phyloP scores from a whole-genome alignment of 2,888 invertebrate species.

The Epistrophe eligans region DNA sequence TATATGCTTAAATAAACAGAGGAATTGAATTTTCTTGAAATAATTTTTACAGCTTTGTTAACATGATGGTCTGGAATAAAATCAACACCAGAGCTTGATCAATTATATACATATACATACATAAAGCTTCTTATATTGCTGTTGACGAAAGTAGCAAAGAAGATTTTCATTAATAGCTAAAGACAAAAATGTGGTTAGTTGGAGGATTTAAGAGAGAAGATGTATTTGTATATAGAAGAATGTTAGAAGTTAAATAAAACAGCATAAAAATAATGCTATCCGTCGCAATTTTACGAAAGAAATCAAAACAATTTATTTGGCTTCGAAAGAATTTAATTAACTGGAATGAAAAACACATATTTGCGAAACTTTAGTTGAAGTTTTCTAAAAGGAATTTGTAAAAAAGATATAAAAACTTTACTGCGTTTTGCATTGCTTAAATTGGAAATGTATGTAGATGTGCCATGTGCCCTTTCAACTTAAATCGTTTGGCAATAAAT shows the following conservation, averaged over 20 bases:
- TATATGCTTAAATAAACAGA: conserved; percentile 20
- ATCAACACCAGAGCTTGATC: not conserved
- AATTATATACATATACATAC: not conserved
- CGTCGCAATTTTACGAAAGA: not conserved
- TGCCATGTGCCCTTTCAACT: too few relatives aligned
- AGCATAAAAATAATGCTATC: not conserved
- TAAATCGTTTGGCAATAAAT: too few relatives aligned
- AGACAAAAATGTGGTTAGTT: conserved; percentile 11
- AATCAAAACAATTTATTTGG: not conserved
- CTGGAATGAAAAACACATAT: not conserved
- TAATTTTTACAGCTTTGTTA: conserved; percentile 24
- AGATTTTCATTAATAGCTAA: conserved; percentile 1
- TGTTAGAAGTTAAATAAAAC: not conserved
- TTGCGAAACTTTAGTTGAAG: not conserved
- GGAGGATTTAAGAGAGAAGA: not conserved
- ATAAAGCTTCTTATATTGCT: not conserved
- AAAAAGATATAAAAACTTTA: not conserved
- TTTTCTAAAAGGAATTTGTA: not conserved
- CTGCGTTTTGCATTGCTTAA: not conserved
- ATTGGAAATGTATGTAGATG: too few relatives aligned
- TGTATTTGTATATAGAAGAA: too few relatives aligned
- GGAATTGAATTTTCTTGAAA: conserved; percentile 15
- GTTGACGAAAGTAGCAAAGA: not conserved
- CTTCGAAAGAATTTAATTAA: not conserved
- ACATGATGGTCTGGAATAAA: conserved; percentile 11